Conservation (phyloP, 2,888 invertebrate genomes). For the Euclidia mi region DNA sequence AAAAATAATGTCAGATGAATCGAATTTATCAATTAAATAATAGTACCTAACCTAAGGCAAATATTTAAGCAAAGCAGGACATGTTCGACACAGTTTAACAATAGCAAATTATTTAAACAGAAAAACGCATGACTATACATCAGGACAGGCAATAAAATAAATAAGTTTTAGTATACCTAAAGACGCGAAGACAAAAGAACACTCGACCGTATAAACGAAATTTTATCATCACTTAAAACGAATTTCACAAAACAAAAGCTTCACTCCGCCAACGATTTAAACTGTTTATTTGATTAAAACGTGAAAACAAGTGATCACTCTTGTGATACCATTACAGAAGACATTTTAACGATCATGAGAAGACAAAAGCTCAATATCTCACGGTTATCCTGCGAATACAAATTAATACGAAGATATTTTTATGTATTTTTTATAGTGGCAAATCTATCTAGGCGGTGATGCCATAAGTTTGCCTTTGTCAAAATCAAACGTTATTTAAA, state of each 20-base stretch:
- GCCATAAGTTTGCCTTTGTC: conserved; percentile 49
- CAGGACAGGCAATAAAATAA: too few species aligned
- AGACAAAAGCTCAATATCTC: conserved; percentile 40
- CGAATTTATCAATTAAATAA: too few species aligned
- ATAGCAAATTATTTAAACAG: too few species aligned
- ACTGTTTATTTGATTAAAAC: conserved; percentile 44
- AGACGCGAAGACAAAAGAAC: not conserved
- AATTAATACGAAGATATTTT: conserved; percentile 56
- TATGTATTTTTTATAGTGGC: conserved; percentile 32
- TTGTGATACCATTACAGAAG: conserved; percentile 33
- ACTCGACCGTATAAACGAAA: not conserved
- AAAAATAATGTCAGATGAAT: too few species aligned
- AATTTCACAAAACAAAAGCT: conserved; percentile 17
- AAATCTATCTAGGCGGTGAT: conserved; percentile 61
- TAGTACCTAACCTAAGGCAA: too few species aligned
- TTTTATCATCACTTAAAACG: not conserved
- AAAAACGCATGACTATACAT: too few species aligned
- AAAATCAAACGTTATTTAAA: conserved; percentile 39
- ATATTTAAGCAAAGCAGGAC: too few species aligned
- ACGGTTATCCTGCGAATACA: conserved; percentile 46
- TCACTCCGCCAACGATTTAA: conserved; percentile 22
- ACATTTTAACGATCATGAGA: conserved; percentile 44
- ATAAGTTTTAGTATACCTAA: too few species aligned
- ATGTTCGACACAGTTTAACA: too few species aligned
- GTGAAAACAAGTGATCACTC: conserved; percentile 36